Evolutionary conservation across 2,113 vertebrate species (phyloP), one percentile per base, ranked within the genome.

Genomic region (Oreochromis niloticus): DNA sequence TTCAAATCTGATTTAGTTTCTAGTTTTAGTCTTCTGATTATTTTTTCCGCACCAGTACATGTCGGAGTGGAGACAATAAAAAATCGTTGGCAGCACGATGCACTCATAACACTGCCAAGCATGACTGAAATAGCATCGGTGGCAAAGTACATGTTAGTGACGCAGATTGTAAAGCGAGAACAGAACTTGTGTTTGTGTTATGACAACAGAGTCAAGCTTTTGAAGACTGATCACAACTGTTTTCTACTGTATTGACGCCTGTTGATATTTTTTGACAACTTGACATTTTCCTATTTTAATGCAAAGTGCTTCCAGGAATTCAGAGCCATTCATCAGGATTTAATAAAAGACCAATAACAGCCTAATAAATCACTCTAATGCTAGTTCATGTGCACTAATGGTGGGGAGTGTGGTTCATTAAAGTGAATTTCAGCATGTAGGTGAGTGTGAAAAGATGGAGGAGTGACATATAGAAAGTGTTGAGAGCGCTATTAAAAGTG

Each of bases 301-400:
- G 52, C 73, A 83, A 85, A 85, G 57, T 55, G 11, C 32, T 46
- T 89, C 24, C 68, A 80, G 61, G 81, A 41, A 85, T 22, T 84
- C 30, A 9, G 27, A 80, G 81, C 27, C 89, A 84, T 91, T 93
- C 86, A 87, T 91, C 89, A 87, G 52, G 84, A 82, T 92, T 88
- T 87, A 92, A 92, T 90, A 88, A 92, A 87, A 91, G 84, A 86
- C 90, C 86, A 85, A 85, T 85, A 88, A 84, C 39, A 79, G 79
- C 50, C 11, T 50, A 27, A 91, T 93, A 83, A 91, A 93, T 92
- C 82, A 92, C 86, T 34, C 43, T 80, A 34, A 84, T 88, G 83
- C 56, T 6, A 0, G 66, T 61, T 66, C 22, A 9, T 41, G 80
- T 55, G 81, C 75, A 83, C 88, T 90, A 83, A 88, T 91, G 82